Evolutionary conservation across 2,888 invertebrate species (phyloP).

Genomic region (Limnephilus marmoratus): DNA sequence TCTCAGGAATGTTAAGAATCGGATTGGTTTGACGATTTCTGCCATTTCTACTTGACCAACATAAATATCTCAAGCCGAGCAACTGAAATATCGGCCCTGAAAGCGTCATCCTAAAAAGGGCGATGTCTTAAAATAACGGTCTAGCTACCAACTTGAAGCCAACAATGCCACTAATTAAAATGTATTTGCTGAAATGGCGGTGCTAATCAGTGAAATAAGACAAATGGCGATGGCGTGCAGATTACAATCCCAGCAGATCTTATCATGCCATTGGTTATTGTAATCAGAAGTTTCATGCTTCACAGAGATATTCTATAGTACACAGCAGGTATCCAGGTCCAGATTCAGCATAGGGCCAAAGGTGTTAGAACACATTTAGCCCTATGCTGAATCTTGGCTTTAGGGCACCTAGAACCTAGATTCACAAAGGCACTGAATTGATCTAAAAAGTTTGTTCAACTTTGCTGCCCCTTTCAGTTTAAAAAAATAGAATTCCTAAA

Average conservation of each 20-base stretch:
- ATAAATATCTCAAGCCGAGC: too few species aligned
- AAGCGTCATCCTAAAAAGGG: neutral
- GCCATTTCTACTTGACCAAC: too few species aligned
- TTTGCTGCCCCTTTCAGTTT: too few species aligned
- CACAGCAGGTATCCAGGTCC: neutral
- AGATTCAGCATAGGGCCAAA: neutral
- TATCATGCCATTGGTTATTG: conserved; percentile 26
- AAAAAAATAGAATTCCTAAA: too few species aligned
- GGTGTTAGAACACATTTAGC: neutral
- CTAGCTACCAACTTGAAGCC: neutral
- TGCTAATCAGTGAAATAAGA: conserved; percentile 9
- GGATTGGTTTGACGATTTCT: too few species aligned
- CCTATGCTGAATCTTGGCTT: too few species aligned
- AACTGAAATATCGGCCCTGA: neutral
- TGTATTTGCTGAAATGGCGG: neutral
- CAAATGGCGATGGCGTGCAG: conserved; percentile 34
- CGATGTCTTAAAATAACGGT: neutral
- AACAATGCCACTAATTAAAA: neutral
- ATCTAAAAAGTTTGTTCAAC: neutral
- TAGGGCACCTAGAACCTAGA: neutral
- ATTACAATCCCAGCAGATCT: conserved; percentile 14
- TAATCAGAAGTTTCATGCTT: conserved; percentile 17
- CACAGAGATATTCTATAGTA: neutral
- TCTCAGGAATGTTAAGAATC: too few species aligned
- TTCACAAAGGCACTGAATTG: too few species aligned